Evolutionary conservation across 2,797 vertebrate genomes (phyloP), one percentile per base, ranked within the genome.

Genomic region (Corythornis leucogaster): DNA sequence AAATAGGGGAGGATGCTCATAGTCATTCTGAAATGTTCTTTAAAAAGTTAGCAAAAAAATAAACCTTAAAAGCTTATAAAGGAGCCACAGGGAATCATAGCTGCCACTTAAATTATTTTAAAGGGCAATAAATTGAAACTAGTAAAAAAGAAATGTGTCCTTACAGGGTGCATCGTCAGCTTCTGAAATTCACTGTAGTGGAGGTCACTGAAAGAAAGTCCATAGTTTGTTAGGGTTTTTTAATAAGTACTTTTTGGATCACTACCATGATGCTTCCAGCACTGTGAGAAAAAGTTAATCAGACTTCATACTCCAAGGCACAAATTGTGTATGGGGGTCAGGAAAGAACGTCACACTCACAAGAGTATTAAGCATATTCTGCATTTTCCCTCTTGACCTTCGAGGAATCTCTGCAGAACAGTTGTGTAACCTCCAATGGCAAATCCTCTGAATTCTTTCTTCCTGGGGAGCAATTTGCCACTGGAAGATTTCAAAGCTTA

Each of bases 81-180:
- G 71, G 64, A 95, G 68, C 83, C 70, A 80, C 80, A 74, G 91
- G 91, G 85, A 95, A 93, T 81, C 91, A 94, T 80, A 94, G 70
- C 94, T 89, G 89, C 85, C 91, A 92, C 59, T 95, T 96, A 94
- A 93, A 94, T 96, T 92, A 91, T 86, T 93, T 92, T 94, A 95
- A 96, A 90, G 91, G 53, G 63, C 94, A 91, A 94, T 93, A 96
- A 96, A 95, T 93, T 93, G 93, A 93, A 95, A 95, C 77, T 77
- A 94, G 91, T 93, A 94, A 94, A 94, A 94, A 91, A 94, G 79
- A 96, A 94, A 95, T 90, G 87, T 95, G 89, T 95, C 91, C 83
- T 96, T 91, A 95, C 91, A 91, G 93, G 76, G 77, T 95, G 89
- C 89, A 84, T 70, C 18, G 67, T 94, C 95, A 95, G 85, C 87